phyloP scores from a whole-genome alignment of 2,113 vertebrate genomes.

The Gnathonemus echidnorhynchus region DNA sequence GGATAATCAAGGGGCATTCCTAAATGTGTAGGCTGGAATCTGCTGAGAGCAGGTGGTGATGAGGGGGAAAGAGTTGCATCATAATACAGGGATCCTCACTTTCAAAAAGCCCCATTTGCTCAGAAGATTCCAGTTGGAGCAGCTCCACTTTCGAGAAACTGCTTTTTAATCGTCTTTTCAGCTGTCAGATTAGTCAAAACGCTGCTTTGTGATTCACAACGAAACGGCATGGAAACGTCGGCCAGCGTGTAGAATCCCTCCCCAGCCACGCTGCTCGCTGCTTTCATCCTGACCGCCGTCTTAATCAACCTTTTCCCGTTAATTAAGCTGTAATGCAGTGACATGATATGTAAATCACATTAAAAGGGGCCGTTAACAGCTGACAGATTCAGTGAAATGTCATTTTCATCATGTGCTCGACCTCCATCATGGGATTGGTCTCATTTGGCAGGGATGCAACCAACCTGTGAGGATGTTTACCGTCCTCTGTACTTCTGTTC shows the following conservation, averaged over 20 bases:
- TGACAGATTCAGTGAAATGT: neutral
- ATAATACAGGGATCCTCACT: neutral
- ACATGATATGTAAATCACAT: neutral
- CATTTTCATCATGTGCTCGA: neutral
- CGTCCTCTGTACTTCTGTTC: no score
- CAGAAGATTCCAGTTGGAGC: neutral
- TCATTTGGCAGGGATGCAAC: no score
- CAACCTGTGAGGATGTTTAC: no score
- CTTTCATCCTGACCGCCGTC: neutral
- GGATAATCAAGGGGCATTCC: constrained; percentile 38
- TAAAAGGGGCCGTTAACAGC: neutral
- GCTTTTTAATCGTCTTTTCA: neutral
- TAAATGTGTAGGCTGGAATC: neutral
- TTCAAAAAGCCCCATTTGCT: neutral
- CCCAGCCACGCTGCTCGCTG: neutral
- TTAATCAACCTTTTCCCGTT: neutral
- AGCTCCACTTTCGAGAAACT: neutral
- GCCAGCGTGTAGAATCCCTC: neutral
- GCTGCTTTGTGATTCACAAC: neutral
- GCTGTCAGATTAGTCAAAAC: neutral
- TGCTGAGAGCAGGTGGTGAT: neutral
- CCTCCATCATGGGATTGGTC: neutral
- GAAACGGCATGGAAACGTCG: neutral
- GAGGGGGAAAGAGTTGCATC: neutral
- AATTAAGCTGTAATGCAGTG: neutral